Conservation (phyloP, 2,113 vertebrate genomes). For the Gila orcuttii region DNA sequence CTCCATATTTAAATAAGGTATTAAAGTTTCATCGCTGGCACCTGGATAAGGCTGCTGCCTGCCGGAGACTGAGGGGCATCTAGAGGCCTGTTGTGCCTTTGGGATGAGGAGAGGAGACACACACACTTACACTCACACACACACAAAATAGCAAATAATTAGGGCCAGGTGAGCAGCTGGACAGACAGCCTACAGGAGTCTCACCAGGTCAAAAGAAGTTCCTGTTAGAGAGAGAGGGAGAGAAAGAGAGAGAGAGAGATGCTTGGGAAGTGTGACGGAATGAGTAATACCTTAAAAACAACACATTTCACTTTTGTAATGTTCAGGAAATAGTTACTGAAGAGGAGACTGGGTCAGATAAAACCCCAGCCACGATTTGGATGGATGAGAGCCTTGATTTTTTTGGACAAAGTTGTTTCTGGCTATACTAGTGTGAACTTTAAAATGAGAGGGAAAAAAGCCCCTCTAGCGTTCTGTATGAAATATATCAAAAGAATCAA, state of each 20-base stretch:
- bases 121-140: slow-evolving; percentile 25
- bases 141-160: slow-evolving; percentile 48
- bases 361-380: neutral
- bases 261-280: neutral
- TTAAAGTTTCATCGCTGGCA: slow-evolving; percentile 92
- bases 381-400: slow-evolving; percentile 30
- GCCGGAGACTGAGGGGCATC: slow-evolving; percentile 80
- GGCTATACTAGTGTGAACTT: slow-evolving; percentile 48
- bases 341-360: neutral
- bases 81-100: slow-evolving; percentile 72
- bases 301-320: neutral
- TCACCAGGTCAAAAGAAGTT: slow-evolving; percentile 20
- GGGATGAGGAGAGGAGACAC: slow-evolving; percentile 57
- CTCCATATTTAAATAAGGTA: slow-evolving; percentile 92
- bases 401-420: slow-evolving; percentile 25
- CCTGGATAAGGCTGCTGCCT: slow-evolving; percentile 84
- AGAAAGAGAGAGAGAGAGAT: neutral
- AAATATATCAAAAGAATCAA: slow-evolving; percentile 75
- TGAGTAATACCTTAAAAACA: neutral
- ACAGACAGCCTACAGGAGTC: slow-evolving; percentile 26
- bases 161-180: slow-evolving; percentile 31
- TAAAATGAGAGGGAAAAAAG: slow-evolving; percentile 54
- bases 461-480: slow-evolving; percentile 68
- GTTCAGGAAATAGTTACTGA: neutral
- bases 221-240: neutral